Percentiles rank a stretch among this genome's conserved stretches.
These are phyloP conservation scores for Anastrepha ludens DNA, from an alignment of 1,140 invertebrate genomes.

Conservation along the genomic window DNA sequence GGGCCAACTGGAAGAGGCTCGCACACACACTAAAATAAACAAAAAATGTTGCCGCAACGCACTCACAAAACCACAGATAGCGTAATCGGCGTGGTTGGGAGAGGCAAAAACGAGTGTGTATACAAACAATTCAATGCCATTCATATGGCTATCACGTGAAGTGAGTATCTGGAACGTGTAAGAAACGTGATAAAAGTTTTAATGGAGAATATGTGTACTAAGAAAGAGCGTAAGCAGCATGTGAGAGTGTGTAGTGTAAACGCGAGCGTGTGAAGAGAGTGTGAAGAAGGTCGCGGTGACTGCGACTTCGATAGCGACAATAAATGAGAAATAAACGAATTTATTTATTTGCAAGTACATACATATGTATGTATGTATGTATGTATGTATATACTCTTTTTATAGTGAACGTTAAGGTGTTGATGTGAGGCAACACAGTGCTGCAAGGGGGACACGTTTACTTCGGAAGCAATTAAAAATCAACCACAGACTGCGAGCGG, in stretches of 20 bases:
- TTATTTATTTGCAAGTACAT: not conserved
- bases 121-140: slow-evolving; percentile 6
- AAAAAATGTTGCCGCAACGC: not conserved
- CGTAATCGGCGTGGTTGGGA: not conserved
- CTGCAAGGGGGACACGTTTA: not conserved
- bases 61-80: not conserved
- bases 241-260: too few species aligned
- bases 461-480: not conserved
- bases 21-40: not conserved
- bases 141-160: slow-evolving; percentile 72
- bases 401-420: too few species aligned
- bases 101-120: not conserved
- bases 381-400: not conserved
- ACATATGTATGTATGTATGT: not conserved
- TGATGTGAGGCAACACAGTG: too few species aligned
- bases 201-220: not conserved
- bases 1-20: slow-evolving; percentile 45
- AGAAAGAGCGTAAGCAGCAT: too few species aligned
- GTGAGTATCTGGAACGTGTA: slow-evolving; percentile 64
- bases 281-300: not conserved
- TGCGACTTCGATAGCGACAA: not conserved
- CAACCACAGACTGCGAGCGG: not conserved
- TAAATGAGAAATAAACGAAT: not conserved
- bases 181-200: slow-evolving; percentile 73
- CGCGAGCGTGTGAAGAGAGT: not conserved